Base-by-base conservation (phyloP, 2,888 invertebrate genomes). In the Drosophila anomelani region DNA sequence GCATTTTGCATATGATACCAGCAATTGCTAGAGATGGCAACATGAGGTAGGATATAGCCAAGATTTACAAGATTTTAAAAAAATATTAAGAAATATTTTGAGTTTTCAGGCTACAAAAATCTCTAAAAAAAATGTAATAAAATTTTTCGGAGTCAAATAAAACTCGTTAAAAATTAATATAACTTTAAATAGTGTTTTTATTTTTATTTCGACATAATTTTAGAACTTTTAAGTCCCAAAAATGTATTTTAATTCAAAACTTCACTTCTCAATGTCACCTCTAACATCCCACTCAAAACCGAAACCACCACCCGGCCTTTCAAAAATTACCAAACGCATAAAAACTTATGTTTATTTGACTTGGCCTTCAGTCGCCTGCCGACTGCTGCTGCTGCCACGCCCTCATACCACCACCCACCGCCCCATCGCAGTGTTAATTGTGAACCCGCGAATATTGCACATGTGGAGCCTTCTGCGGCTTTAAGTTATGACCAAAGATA, bases 261-360 rank as follows among this genome's bases (percentile, higher is more conserved):
- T 12, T 3, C 34, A 8, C 13, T 4, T 9, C 68, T 59, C 74
- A 69, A n/a, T 7, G 1, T 2, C 85, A 85, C 73, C 80, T 51
- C 75, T 77, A 64, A 17, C 6, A 6, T 8, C 12, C n/a, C 17
- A 59, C 29, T 17, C 29, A 53, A 61, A 64, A 63, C 55, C 71
- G n/a, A 75, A 71, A 76, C 80, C 85, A 81, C 72, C 58, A 46
- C 58, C 53, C 53, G 61, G 72, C 54, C 51, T 64, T 59, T 47
- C 36, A 70, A 68, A 70, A 77, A 76, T 74, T 80, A 75, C 58
- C 85, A 74, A 85, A 81, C 81, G 68, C 85, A 88, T 86, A 86
- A 86, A 86, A 86, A 89, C 86, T 86, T 86, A 86, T 86, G 86
- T 89, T 86, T 89, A 86, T 86, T 89, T 86, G 84, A 85, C 88